Evolutionary conservation across 2,113 vertebrate species (phyloP), one percentile per base, ranked within the genome.

Genomic region (Malurus alboscapulatus): DNA sequence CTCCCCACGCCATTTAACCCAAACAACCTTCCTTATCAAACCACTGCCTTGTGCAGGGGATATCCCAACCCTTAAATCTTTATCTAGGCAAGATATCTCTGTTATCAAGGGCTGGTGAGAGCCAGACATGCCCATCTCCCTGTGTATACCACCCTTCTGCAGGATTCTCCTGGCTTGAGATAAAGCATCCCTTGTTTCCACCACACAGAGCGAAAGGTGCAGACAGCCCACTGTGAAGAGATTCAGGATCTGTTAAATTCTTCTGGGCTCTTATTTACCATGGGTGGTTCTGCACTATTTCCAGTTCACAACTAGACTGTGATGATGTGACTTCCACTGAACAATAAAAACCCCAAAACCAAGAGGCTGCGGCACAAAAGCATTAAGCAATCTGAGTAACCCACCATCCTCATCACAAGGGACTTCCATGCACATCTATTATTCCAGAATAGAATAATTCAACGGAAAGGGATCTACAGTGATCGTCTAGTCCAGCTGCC

Each of bases 81-180:
- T 11, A 29, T 20, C 59, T 30, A 30, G 34, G 21, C 1, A 12
- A 59, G 27, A 69, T 4, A 42, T n/a, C 4, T 3, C 47, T 6
- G 0, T 15, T 27, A 22, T 0, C 1, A 10, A 48, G 40, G 57
- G 44, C 62, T 76, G 50, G 36, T 68, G 51, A 86, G 55, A 45
- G 48, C 16, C 27, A 57, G 12, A n/a, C 0, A 0, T 59, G 48
- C 18, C 32, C 45, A n/a, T 8, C 27, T 44, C 14, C 25, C 22
- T 40, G 24, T 25, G 32, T 6, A 7, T 51, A 72, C 14, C 68
- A 74, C 12, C 20, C 14, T 42, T 20, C 73, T 50, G 30, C 68
- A 84, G 47, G 12, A 36, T 32, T 34, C 30, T 38, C 24, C 6
- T 12, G 29, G 63, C 42, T n/a, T 2, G 3, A 40, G 27, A 63